These are phyloP conservation scores for Nymphicus hollandicus DNA, from an alignment of 2,113 vertebrate species.

Conservation along the genomic window DNA sequence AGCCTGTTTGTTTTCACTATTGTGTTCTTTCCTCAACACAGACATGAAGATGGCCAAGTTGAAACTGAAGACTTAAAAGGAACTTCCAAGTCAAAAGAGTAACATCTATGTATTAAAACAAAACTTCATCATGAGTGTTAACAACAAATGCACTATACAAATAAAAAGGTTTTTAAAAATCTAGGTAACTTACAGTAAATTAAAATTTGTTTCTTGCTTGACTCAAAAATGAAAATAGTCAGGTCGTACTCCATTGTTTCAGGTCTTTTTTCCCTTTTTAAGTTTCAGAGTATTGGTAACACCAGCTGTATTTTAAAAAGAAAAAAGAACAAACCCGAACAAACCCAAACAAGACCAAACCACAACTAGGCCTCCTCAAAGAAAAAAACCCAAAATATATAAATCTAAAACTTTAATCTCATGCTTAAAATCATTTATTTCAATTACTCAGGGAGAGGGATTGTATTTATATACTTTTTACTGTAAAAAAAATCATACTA, in stretches of 20 bases:
- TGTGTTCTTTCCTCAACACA: background rate
- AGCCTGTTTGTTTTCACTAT: slow-evolving; percentile 37
- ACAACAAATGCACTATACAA: background rate
- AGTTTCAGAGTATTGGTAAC: background rate
- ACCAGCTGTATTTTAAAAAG: background rate
- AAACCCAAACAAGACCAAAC: background rate
- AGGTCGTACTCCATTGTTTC: background rate
- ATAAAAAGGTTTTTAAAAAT: background rate
- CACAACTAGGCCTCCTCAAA: background rate
- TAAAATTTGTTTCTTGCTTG: background rate
- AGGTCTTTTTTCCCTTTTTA: background rate
- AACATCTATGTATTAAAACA: background rate
- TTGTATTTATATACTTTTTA: background rate
- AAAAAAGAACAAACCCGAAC: background rate
- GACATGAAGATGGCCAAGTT: background rate
- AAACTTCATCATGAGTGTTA: background rate
- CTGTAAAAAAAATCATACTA: background rate
- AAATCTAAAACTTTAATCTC: background rate
- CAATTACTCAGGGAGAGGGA: background rate
- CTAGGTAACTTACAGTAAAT: background rate
- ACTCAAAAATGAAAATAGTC: background rate
- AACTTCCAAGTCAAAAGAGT: background rate
- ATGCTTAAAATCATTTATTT: background rate
- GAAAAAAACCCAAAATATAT: background rate
- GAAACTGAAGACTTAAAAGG: background rate